These are phyloP conservation scores for Mystacides longicornis DNA, from an alignment of 2,888 invertebrate species.

Conservation along the genomic window DNA sequence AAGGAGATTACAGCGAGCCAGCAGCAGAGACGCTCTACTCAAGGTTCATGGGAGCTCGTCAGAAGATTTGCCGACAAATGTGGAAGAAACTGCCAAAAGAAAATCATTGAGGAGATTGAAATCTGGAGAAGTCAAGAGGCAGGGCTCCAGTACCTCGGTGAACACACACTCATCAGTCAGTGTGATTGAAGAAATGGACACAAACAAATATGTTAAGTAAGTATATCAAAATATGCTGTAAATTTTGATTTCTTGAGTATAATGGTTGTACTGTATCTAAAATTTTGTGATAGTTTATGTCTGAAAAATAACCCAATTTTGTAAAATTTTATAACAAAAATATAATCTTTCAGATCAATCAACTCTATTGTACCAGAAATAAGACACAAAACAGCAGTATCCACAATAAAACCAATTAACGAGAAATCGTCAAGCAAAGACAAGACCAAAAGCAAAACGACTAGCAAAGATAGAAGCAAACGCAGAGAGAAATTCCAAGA, in stretches of 20 bases:
- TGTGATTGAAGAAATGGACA: slow-evolving; percentile 9
- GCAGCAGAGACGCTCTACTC: slow-evolving; percentile 42
- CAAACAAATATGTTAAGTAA: slow-evolving; percentile 6
- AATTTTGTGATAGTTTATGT: too few relatives aligned
- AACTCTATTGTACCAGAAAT: slow-evolving; percentile 36
- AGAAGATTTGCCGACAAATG: slow-evolving; percentile 38
- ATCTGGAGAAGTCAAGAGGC: slow-evolving; percentile 11
- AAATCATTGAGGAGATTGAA: slow-evolving; percentile 18
- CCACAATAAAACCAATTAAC: slow-evolving; percentile 38
- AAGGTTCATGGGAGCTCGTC: slow-evolving; percentile 45
- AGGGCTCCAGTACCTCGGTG: slow-evolving; percentile 13
- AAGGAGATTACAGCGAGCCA: slow-evolving; percentile 42
- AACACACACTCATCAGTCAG: slow-evolving; percentile 9
- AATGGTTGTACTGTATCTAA: too few relatives aligned
- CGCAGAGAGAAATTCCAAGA: slow-evolving; percentile 29
- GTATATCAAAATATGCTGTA: not conserved
- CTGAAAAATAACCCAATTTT: too few relatives aligned
- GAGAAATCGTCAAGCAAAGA: slow-evolving; percentile 34
- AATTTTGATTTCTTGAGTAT: not conserved
- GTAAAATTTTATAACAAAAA: not conserved
- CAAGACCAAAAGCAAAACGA: slow-evolving; percentile 28
- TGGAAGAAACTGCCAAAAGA: slow-evolving; percentile 29
- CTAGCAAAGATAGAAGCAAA: slow-evolving; percentile 27
- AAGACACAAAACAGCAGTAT: slow-evolving; percentile 39
- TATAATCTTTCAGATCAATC: slow-evolving; percentile 29